phyloP scores from a whole-genome alignment of 2,797 vertebrate genomes.

The Microctenopoma stevenorrisi region DNA sequence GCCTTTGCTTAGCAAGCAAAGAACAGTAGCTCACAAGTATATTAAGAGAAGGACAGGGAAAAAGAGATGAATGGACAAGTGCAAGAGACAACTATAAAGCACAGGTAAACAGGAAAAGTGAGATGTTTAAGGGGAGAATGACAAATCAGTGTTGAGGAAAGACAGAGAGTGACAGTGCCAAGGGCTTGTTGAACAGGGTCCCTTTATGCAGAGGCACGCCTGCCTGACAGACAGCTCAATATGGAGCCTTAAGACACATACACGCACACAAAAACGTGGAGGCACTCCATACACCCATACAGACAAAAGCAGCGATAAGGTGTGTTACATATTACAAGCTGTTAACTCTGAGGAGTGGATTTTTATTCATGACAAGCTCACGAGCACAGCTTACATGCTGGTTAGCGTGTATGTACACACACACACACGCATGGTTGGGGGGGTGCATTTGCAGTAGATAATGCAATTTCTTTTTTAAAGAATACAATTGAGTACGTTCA shows the following conservation, averaged over 20 bases:
- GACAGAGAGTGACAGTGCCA: conserved; percentile 40
- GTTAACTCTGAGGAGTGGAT: conserved; percentile 66
- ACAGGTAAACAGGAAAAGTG: conserved; percentile 35
- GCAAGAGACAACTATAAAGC: conserved; percentile 33
- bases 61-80: conserved; percentile 16
- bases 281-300: conserved; percentile 16
- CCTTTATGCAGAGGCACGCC: conserved; percentile 64
- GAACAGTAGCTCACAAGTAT: conserved; percentile 24
- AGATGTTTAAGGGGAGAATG: conserved; percentile 44
- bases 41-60: conserved; percentile 14
- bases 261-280: conserved; percentile 21
- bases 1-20: conserved; percentile 45
- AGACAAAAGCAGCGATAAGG: conserved; percentile 31
- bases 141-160: conserved; percentile 37
- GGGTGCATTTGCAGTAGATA: too few relatives aligned
- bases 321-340: conserved; percentile 68
- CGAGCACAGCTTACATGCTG: conserved; percentile 49
- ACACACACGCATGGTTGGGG: too few relatives aligned
- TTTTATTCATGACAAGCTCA: conserved; percentile 67
- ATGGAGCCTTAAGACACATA: conserved; percentile 49
- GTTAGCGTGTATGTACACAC: not conserved
- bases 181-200: conserved; percentile 57
- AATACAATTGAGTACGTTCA: too few relatives aligned
- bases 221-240: conserved; percentile 59
- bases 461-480: too few relatives aligned